A percentile compares a stretch with the other conserved stretches of the same genome.
Conservation (phyloP, 2,113 vertebrate species). For the Platanista minor region DNA sequence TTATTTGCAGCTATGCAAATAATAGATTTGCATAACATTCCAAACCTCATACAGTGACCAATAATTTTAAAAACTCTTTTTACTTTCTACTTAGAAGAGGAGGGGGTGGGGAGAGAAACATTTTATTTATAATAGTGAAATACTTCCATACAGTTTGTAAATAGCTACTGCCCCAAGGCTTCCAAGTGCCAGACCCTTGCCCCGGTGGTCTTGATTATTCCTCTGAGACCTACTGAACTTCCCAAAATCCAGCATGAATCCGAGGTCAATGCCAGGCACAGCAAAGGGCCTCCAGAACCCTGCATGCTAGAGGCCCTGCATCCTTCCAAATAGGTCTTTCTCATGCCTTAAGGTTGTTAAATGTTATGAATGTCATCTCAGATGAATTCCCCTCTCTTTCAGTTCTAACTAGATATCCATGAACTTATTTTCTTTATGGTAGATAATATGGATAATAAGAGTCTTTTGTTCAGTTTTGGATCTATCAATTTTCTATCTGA, state of each 20-base stretch:
- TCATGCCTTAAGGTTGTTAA: not conserved
- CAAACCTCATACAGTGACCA: not conserved
- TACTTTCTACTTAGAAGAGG: not conserved
- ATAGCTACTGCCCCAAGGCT: not conserved
- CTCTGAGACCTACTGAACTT: not conserved
- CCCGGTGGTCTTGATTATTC: not conserved
- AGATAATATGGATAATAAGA: not conserved
- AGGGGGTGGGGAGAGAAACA: not conserved
- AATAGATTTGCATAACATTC: too few relatives aligned
- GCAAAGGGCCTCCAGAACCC: not conserved
- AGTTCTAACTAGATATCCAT: not conserved
- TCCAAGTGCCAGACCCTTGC: not conserved
- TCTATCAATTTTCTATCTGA: not conserved
- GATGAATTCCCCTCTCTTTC: not conserved
- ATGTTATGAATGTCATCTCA: not conserved
- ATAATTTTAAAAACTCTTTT: not conserved
- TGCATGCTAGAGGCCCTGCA: not conserved
- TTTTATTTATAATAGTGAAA: conserved; percentile 19
- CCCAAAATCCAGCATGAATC: too few relatives aligned
- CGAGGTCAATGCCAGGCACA: not conserved
- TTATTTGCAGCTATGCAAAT: not conserved
- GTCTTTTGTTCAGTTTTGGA: not conserved
- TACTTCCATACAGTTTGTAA: not conserved
- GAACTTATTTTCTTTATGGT: not conserved
- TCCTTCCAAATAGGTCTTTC: not conserved